Evolutionary conservation across 2,888 invertebrate genomes (phyloP), one percentile per base, ranked within the genome.

Genomic region (Amphipyra tragopoginis): DNA sequence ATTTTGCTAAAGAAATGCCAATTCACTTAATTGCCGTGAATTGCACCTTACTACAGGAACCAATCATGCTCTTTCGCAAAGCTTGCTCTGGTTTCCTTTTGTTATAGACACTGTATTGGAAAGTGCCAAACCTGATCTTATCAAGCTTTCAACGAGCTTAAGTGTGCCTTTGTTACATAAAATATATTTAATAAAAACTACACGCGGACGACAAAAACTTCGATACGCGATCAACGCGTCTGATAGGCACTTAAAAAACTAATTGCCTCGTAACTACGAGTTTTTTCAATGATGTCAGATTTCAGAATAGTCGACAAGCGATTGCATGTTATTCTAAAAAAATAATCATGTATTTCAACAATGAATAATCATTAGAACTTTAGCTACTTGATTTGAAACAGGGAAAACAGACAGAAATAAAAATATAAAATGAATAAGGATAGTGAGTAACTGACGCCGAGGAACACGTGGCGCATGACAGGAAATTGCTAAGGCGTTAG

Each of bases 401-500:
- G 45, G 58, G 33, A 58, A 62, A 62, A 67, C 47, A 44, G 50
- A 56, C 47, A 54, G 57, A 72, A 75, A 72, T 62, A 65, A 75
- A 78, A 79, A 73, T 75, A 73, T 64, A 73, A 68, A 77, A 73
- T 82, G 78, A 82, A 81, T 84, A 85, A 86, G 79, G 69, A 73
- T 65, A 65, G 69, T 85, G 86, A 86, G 82, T 85, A 88, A 88
- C 77, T 58, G 72, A 77, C 63, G 70, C 64, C 61, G 64, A 64
- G 36, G 59, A 74, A 77, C 81, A 84, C 78, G 79, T 80, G 83
- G 77, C 70, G 77, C 78, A 77, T 66, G 81, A 77, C 90, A 89
- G 90, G 89, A 91, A 91, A 90, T 88, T 77, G 81, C 80, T 77
- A 56, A 83, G 73, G 79, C 84, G 74, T 86, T 85, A 73, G 69